Conservation (phyloP, 2,888 invertebrate genomes). For the Serripes groenlandicus region DNA sequence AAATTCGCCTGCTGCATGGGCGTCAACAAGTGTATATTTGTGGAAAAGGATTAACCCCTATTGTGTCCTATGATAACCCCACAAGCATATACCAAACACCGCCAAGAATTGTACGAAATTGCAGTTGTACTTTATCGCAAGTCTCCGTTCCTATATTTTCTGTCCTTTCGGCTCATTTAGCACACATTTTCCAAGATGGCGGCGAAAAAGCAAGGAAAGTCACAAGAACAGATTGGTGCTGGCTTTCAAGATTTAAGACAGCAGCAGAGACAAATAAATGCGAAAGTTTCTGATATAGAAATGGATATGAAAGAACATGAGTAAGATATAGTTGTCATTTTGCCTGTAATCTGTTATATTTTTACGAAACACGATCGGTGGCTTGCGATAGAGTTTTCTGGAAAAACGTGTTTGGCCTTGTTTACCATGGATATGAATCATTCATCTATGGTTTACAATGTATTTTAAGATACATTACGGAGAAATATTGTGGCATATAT, state of each 20-base stretch:
- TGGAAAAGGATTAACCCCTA: too few relatives aligned
- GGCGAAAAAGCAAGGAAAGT: slow-evolving; percentile 66
- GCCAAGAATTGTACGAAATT: too few relatives aligned
- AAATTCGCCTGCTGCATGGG: too few relatives aligned
- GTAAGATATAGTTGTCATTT: slow-evolving; percentile 87
- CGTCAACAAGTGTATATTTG: too few relatives aligned
- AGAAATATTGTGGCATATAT: too few relatives aligned
- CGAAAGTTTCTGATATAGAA: slow-evolving; percentile 96
- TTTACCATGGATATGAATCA: too few relatives aligned
- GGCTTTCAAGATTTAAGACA: slow-evolving; percentile 95
- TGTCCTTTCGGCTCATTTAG: neutral
- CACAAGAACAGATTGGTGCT: slow-evolving; percentile 92
- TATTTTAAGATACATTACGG: too few relatives aligned
- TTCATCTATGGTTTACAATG: too few relatives aligned
- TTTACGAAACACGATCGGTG: neutral
- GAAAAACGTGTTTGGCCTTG: neutral
- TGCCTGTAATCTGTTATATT: neutral
- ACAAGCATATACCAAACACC: too few relatives aligned
- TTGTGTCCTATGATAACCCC: too few relatives aligned
- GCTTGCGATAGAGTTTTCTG: neutral
- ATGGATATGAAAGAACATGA: slow-evolving; percentile 98
- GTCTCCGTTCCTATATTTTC: neutral
- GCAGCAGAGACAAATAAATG: slow-evolving; percentile 95
- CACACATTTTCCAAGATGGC: slow-evolving; percentile 52
- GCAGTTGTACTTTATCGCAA: too few relatives aligned